Conservation (phyloP, 2,888 invertebrate species). For the Protonemura montana region DNA sequence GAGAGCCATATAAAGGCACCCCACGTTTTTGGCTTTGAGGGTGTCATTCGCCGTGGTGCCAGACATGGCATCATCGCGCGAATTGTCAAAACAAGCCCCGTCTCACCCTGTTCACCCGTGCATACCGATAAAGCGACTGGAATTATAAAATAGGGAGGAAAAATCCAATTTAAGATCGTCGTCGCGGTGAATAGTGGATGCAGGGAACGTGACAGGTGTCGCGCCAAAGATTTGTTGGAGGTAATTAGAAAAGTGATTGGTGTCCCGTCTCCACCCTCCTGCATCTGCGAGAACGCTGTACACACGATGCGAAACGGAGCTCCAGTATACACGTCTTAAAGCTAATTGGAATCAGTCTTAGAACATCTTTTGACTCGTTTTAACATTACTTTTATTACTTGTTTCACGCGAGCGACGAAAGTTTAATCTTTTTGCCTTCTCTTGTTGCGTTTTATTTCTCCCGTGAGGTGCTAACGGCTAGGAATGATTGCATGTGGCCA, state of each 20-base stretch:
- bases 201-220: slow-evolving; percentile 57
- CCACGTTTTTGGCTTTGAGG: not conserved
- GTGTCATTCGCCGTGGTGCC: not conserved
- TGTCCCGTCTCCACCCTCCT: slow-evolving; percentile 53
- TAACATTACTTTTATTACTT: slow-evolving; percentile 7
- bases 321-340: not conserved
- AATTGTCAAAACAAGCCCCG: slow-evolving; percentile 25
- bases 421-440: slow-evolving; percentile 22
- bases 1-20: not conserved
- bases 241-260: slow-evolving; percentile 60
- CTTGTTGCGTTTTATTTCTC: slow-evolving; percentile 35
- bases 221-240: slow-evolving; percentile 59
- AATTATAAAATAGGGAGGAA: slow-evolving; percentile 53
- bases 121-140: slow-evolving; percentile 29
- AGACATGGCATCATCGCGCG: not conserved
- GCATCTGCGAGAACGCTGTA: slow-evolving; percentile 53
- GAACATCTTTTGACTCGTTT: not conserved
- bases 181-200: slow-evolving; percentile 53
- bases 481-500: slow-evolving; percentile 15
- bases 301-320: not conserved
- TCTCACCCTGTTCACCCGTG: slow-evolving; percentile 16
- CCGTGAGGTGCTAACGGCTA: not conserved
- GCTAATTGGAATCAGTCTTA: not conserved
- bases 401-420: not conserved
- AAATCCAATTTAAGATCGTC: slow-evolving; percentile 58